These are phyloP conservation scores for Pimpla rufipes DNA, from an alignment of 2,888 invertebrate species.

Conservation along the genomic window DNA sequence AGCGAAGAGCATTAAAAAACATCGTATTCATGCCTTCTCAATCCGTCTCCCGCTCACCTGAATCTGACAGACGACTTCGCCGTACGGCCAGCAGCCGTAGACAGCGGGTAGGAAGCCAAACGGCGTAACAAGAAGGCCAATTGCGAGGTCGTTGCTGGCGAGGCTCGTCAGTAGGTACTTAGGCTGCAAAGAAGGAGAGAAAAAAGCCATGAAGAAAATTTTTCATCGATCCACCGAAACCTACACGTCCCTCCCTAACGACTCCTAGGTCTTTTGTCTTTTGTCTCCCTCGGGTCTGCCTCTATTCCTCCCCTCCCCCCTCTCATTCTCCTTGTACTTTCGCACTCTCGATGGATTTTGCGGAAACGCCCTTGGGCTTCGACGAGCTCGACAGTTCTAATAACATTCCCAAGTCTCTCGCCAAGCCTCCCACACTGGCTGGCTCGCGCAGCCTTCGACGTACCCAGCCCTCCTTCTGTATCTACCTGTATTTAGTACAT, in stretches of 20 bases:
- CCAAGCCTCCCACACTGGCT: not conserved
- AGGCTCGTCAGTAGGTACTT: conserved; percentile 94
- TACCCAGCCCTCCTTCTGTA: conserved; percentile 28
- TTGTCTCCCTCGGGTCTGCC: not conserved
- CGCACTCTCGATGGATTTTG: conserved; percentile 3
- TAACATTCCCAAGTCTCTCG: conserved; percentile 12
- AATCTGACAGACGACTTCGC: conserved; percentile 95
- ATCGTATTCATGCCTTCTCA: not conserved
- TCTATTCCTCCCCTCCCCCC: not conserved
- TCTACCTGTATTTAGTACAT: conserved; percentile 74
- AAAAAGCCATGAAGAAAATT: conserved; percentile 7
- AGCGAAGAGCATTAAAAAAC: not conserved
- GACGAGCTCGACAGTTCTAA: conserved; percentile 30
- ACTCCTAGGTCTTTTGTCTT: conserved; percentile 9
- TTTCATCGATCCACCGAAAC: conserved; percentile 26
- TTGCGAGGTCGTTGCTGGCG: conserved; percentile 95
- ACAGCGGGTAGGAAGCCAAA: conserved; percentile 94
- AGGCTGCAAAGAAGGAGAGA: conserved; percentile 87
- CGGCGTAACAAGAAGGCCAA: conserved; percentile 94
- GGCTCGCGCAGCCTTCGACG: conserved; percentile 33
- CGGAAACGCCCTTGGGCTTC: conserved; percentile 20
- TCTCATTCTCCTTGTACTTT: not conserved
- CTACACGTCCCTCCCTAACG: not conserved
- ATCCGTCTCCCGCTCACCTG: conserved; percentile 88
- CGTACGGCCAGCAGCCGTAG: conserved; percentile 96